phyloP scores from a whole-genome alignment of 2,888 invertebrate species.

The Zygaena filipendulae region DNA sequence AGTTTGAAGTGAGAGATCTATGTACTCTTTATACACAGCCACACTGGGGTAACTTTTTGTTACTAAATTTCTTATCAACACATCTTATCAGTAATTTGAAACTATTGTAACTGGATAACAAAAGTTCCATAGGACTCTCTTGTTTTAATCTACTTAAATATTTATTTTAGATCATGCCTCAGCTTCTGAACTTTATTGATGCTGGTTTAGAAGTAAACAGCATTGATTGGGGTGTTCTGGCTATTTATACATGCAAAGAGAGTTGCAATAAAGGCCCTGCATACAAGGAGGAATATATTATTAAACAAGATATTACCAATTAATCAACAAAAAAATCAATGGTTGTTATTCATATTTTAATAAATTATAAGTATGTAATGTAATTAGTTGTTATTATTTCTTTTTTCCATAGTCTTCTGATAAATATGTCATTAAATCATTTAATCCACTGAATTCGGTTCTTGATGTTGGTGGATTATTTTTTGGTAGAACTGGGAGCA shows the following conservation, averaged over 20 bases:
- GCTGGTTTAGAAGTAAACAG: slow-evolving; percentile 69
- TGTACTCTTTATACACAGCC: no score
- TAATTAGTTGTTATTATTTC: slow-evolving; percentile 37
- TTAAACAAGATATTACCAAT: slow-evolving; percentile 83
- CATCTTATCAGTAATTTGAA: no score
- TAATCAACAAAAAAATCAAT: no score
- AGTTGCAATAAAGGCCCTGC: slow-evolving; percentile 75
- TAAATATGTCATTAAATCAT: slow-evolving; percentile 85
- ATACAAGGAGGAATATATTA: slow-evolving; percentile 82
- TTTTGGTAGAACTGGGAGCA: slow-evolving; percentile 81
- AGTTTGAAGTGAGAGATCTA: no score
- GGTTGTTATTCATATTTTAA: slow-evolving; percentile 4
- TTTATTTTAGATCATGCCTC: slow-evolving; percentile 80
- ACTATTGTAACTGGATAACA: no score
- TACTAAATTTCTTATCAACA: no score
- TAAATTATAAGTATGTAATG: slow-evolving; percentile 1
- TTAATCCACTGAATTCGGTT: slow-evolving; percentile 87
- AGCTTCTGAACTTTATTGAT: slow-evolving; percentile 76
- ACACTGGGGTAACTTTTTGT: no score
- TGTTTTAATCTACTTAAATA: slow-evolving; percentile 1
- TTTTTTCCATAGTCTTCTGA: slow-evolving; percentile 65
- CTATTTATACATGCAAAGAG: slow-evolving; percentile 84
- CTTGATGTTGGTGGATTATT: slow-evolving; percentile 83
- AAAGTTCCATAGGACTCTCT: no score
- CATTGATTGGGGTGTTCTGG: slow-evolving; percentile 92